Conservation (phyloP, 1,140 invertebrate genomes). For the Heliconius himera region DNA sequence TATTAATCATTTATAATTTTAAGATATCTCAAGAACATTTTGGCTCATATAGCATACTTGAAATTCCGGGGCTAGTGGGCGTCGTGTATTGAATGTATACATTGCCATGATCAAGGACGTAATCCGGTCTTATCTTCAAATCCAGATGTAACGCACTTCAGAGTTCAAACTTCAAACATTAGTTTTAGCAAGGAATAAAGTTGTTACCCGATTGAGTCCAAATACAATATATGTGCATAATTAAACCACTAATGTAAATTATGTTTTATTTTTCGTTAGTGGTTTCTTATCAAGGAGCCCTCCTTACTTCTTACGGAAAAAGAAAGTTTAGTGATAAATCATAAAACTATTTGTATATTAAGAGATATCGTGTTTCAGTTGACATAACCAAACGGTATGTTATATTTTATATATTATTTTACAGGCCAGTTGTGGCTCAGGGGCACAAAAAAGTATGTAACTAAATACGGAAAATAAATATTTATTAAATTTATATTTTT, state of each 20-base stretch:
- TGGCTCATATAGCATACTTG: constrained; percentile 20
- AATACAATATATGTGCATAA: not conserved
- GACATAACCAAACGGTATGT: too few relatives aligned
- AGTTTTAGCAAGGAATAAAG: not conserved
- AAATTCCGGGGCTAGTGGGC: constrained; percentile 8
- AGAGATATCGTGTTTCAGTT: too few relatives aligned
- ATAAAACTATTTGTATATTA: too few relatives aligned
- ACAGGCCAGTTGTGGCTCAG: too few relatives aligned
- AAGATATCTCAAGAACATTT: constrained; percentile 16
- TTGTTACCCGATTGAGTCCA: not conserved
- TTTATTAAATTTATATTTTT: too few relatives aligned
- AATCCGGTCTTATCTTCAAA: not conserved
- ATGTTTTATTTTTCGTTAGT: not conserved
- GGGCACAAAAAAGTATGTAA: too few relatives aligned
- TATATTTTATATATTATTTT: too few relatives aligned
- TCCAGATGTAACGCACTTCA: not conserved
- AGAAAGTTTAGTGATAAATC: too few relatives aligned
- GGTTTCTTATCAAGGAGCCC: too few relatives aligned
- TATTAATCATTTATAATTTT: not conserved
- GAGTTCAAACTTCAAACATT: constrained; percentile 3
- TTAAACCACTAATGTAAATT: not conserved
- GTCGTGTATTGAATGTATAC: not conserved
- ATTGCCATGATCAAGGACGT: constrained; percentile 28
- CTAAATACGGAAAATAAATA: too few relatives aligned
- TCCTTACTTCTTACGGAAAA: too few relatives aligned